phyloP scores from a whole-genome alignment of 2,797 vertebrate genomes.

The Hippoglossus hippoglossus region DNA sequence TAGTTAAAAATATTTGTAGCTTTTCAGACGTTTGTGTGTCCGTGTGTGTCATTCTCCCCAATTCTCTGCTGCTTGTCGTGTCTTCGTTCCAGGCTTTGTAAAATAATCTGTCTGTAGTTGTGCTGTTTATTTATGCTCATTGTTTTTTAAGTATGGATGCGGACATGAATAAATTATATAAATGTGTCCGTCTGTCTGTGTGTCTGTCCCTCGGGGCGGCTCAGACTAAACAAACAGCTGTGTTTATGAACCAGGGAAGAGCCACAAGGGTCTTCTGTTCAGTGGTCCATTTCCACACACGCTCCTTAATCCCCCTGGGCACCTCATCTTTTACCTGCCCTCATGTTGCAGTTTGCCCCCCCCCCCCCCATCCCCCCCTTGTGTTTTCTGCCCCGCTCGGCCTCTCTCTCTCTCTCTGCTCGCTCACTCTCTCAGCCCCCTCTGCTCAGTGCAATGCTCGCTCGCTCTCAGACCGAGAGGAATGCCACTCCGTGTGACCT shows the following conservation, averaged over 20 bases:
- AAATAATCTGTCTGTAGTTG: conserved; percentile 57
- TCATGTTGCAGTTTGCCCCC: conserved; percentile 52
- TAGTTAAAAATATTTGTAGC: background rate
- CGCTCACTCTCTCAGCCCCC: conserved; percentile 21
- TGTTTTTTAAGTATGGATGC: conserved; percentile 63
- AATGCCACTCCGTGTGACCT: conserved; percentile 87
- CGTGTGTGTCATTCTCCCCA: conserved; percentile 15
- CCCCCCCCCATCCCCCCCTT: conserved; percentile 1
- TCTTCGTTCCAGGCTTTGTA: conserved; percentile 46
- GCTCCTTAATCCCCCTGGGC: conserved; percentile 41
- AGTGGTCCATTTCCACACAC: conserved; percentile 71
- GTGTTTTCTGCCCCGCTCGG: conserved; percentile 54
- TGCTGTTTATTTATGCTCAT: conserved; percentile 65
- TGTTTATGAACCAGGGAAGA: conserved; percentile 76
- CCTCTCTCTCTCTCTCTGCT: conserved; percentile 3
- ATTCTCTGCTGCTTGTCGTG: conserved; percentile 16
- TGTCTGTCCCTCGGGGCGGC: conserved; percentile 69
- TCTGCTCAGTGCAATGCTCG: conserved; percentile 41
- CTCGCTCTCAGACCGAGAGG: conserved; percentile 80
- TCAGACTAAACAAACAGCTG: conserved; percentile 83
- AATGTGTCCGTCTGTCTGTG: conserved; percentile 73
- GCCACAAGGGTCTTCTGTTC: conserved; percentile 77
- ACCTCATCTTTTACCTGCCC: conserved; percentile 73
- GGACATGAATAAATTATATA: conserved; percentile 77
- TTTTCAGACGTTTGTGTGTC: conserved; percentile 10